Evolutionary conservation across 2,797 vertebrate genomes (phyloP), one percentile per base, ranked within the genome.

Genomic region (Anguilla marmorata): DNA sequence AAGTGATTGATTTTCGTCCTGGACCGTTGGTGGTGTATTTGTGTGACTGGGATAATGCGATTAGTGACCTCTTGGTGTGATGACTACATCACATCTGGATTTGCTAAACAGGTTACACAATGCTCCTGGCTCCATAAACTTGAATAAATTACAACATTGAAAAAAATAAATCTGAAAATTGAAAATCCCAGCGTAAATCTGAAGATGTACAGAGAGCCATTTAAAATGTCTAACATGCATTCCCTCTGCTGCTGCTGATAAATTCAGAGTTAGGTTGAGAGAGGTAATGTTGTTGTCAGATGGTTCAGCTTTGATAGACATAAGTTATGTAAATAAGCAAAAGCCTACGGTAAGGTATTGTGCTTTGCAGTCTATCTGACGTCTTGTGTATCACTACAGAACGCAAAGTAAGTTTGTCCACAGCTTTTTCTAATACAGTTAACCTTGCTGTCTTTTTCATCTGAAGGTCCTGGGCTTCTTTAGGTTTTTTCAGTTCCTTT

Each of bases 101-200:
- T 90, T 91, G 89, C 93, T 92, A 88, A 66, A 58, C 85, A 85
- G 72, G 86, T 92, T 92, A 92, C 89, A 89, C 89, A 91, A 93
- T 89, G 85, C 54, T 45, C 2, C 50, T 84, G 85, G 9, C 30
- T 0, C 1, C 86, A 74, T 85, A 87, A 90, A 89, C 86, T 74
- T 21, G 27, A 82, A 54, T 74, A 37, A 37, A 30, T 85, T 41
- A 41, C 37, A 41, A 41, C 37, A 41, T 41, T 41, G 37, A 41
- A 41, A 41, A 89, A 88, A 82, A 63, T 88, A 74, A 89, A 88
- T 90, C 87, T 89, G 88, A 87, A 92, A 86, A 41, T 58, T 84
- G 3, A 52, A 89, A 54, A 88, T 82, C 90, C 52, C 24, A 89
- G 85, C 88, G 90, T 91, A 88, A 74, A 74, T 0, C 79, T 86